Base-by-base conservation (phyloP, 2,888 invertebrate genomes). In the Phlogophora meticulosa region DNA sequence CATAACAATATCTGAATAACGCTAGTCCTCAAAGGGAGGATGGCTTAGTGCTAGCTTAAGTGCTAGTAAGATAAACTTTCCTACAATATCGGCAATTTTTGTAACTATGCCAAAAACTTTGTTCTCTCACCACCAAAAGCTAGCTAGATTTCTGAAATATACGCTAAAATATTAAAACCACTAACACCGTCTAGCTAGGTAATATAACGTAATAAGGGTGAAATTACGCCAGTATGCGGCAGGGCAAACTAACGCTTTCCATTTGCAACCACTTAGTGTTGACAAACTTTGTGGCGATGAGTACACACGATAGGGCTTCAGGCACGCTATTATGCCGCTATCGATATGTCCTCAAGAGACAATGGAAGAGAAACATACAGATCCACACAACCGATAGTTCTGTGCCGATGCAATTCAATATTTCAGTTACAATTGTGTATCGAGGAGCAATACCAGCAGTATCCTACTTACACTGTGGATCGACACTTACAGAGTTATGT, bases 221-320 rank as follows among this genome's bases (percentile, higher is more conserved):
- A 79, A 62, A 70, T 69, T 69, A 64, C 60, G 46, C 38, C 56
- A 46, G 70, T 57, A 53, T 73, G 40, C 57, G 49, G 58, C 55
- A 52, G 48, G 42, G 52, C 24, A 48, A 74, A 79, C 75, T 74
- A 75, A 60, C 63, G 60, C 49, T 76, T 70, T 63, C 65, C 80
- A 77, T 80, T 77, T 76, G 62, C 70, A 36, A 61, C 62, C 70
- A 70, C 76, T 80, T 77, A 79, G 68, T 61, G 77, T 61, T 63
- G 36, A 68, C 80, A 75, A 76, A 76, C 80, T 76, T 76, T 64
- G 80, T 67, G 59, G 48, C 46, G 56, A 75, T 69, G 61, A 75
- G 56, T 59, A 51, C 67, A 74, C 40, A 73, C 57, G 80, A 69
- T 56, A 75, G 55, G n/a, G 60, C 51, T 59, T 28, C 57, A 43